Evolutionary conservation across 2,888 invertebrate species (phyloP).

Genomic region (Calliphora vomitoria): DNA sequence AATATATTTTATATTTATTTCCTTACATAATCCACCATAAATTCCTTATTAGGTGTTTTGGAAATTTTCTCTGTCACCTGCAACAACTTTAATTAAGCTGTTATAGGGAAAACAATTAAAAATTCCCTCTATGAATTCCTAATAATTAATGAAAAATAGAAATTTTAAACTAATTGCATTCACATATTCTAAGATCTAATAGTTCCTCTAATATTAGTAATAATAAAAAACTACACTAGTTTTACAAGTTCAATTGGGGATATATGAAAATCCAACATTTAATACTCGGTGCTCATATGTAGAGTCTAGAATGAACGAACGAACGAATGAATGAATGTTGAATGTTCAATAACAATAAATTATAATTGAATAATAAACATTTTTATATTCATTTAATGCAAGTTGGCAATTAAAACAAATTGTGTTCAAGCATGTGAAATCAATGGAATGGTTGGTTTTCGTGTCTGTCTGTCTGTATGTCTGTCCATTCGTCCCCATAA

Average conservation of each 20-base stretch:
- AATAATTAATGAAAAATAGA: not conserved
- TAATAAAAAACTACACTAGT: not conserved
- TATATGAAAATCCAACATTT: not conserved
- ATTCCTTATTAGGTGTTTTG: not conserved
- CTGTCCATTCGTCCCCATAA: not conserved
- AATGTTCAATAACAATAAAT: constrained; percentile 61
- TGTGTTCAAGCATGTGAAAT: constrained; percentile 47
- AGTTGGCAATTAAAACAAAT: constrained; percentile 48
- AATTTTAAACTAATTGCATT: no score
- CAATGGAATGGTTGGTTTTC: not conserved
- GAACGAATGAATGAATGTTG: not conserved
- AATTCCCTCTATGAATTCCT: not conserved
- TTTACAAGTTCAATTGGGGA: constrained; percentile 18
- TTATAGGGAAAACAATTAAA: not conserved
- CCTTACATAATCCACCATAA: no score
- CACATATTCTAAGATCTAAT: not conserved
- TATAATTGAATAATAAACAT: constrained; percentile 57
- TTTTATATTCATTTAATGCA: constrained; percentile 43
- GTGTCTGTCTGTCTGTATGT: not conserved
- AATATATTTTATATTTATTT: no score
- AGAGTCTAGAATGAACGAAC: no score
- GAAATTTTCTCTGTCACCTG: not conserved
- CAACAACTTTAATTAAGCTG: not conserved
- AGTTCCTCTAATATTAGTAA: not conserved
- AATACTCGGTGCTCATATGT: not conserved